These are phyloP conservation scores for Siniperca scherzeri DNA, from an alignment of 2,797 vertebrate genomes.

Conservation along the genomic window DNA sequence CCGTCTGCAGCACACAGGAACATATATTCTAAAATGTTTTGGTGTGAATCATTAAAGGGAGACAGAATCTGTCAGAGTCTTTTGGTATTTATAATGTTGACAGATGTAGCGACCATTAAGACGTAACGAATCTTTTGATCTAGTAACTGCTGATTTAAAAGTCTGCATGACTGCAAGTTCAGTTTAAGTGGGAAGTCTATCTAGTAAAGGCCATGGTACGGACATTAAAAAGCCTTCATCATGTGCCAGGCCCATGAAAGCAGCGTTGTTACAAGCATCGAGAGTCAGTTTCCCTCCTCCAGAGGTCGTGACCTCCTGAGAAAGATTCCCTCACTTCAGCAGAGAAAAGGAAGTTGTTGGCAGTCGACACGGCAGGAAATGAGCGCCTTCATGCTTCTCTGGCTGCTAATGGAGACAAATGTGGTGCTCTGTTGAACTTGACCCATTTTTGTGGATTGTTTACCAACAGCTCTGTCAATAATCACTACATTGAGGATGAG, in stretches of 20 bases:
- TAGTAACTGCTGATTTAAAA: neutral
- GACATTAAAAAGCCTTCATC: neutral
- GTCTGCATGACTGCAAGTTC: neutral
- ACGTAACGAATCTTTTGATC: neutral
- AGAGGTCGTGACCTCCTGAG: constrained; percentile 48
- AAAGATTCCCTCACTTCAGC: constrained; percentile 23
- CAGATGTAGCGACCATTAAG: neutral
- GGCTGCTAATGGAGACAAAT: constrained; percentile 25
- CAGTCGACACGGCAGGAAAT: constrained; percentile 29
- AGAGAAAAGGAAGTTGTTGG: constrained; percentile 32
- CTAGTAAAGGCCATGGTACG: neutral
- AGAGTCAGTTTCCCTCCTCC: constrained; percentile 2
- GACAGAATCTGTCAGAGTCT: neutral
- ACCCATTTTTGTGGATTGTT: neutral
- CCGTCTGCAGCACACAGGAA: neutral
- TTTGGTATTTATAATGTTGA: neutral
- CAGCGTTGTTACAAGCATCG: neutral
- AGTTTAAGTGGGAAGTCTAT: neutral
- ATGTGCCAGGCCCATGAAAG: neutral
- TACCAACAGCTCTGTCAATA: neutral
- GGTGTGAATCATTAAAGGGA: neutral
- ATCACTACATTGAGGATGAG: neutral
- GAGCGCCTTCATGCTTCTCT: constrained; percentile 10
- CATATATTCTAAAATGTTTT: neutral
- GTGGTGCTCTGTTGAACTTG: neutral